A percentile compares a stretch with the other conserved stretches of the same genome.
Conservation (phyloP, 2,113 vertebrate genomes). For the Gasterosteus nipponicus region DNA sequence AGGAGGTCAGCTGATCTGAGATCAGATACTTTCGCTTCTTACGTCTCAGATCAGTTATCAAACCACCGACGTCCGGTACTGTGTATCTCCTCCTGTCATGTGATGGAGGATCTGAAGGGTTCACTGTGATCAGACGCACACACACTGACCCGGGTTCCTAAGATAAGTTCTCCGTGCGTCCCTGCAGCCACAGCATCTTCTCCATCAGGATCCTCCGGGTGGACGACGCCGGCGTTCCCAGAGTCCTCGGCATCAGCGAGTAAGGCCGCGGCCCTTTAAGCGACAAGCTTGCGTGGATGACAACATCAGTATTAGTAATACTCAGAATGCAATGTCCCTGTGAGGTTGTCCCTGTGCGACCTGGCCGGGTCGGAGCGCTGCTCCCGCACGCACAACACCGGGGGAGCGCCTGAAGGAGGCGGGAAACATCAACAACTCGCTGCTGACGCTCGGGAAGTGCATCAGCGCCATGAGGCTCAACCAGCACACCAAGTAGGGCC, state of each 20-base stretch:
- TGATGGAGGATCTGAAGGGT: too few species aligned
- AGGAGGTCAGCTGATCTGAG: constrained; percentile 83
- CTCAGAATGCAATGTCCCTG: not conserved
- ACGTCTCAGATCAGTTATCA: too few species aligned
- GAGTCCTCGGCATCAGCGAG: constrained; percentile 90
- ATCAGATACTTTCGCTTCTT: not conserved
- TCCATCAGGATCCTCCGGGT: constrained; percentile 89
- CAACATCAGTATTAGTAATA: not conserved
- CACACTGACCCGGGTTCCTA: too few species aligned
- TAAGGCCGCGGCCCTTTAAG: constrained; percentile 73
- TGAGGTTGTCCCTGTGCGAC: constrained; percentile 90
- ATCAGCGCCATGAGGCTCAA: constrained; percentile 89
- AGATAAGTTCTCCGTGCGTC: constrained; percentile 10
- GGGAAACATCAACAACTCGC: constrained; percentile 94
- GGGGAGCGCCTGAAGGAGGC: constrained; percentile 94
- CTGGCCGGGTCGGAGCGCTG: constrained; percentile 95
- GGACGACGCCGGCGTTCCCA: constrained; percentile 81
- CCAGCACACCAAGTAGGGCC: constrained; percentile 90
- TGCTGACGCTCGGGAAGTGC: constrained; percentile 92
- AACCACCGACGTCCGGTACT: too few species aligned
- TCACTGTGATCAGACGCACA: too few species aligned
- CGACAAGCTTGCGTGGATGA: too few species aligned
- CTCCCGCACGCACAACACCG: constrained; percentile 91
- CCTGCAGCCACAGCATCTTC: constrained; percentile 93
- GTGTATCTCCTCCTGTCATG: too few species aligned